phyloP scores from a whole-genome alignment of 1,140 invertebrate genomes.

The Prorops nasuta region DNA sequence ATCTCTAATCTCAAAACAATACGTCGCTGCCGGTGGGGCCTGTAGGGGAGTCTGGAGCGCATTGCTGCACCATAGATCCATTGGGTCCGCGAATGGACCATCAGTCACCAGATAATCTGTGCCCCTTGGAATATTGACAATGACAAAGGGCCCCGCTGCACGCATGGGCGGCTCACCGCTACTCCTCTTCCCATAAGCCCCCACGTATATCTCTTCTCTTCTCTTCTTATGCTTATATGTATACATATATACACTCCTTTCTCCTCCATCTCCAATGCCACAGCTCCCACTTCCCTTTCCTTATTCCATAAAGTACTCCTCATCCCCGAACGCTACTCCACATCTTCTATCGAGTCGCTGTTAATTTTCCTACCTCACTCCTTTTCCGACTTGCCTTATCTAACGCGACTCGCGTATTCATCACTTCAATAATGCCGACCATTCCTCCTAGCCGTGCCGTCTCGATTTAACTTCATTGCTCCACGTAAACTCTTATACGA shows the following conservation, averaged over 20 bases:
- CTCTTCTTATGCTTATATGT: neutral
- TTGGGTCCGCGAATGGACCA: slow-evolving; percentile 33
- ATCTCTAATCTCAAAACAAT: slow-evolving; percentile 42
- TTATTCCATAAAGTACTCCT: too few relatives aligned
- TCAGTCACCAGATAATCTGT: slow-evolving; percentile 42
- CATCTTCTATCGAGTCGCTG: too few relatives aligned
- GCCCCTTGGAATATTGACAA: slow-evolving; percentile 36
- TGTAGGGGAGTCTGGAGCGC: slow-evolving; percentile 9
- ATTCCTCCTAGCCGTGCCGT: slow-evolving; percentile 9
- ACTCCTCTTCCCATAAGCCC: slow-evolving; percentile 19
- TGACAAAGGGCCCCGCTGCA: slow-evolving; percentile 34
- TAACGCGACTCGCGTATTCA: neutral
- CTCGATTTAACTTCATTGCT: too few relatives aligned
- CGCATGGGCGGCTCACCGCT: slow-evolving; percentile 14
- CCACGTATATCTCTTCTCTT: neutral
- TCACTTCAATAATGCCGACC: too few relatives aligned
- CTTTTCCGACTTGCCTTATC: slow-evolving; percentile 15
- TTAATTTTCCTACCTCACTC: slow-evolving; percentile 25
- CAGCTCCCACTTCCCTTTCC: slow-evolving; percentile 6
- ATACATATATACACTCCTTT: slow-evolving; percentile 9
- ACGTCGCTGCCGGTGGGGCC: slow-evolving; percentile 19
- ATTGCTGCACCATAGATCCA: slow-evolving; percentile 28
- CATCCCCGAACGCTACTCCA: too few relatives aligned
- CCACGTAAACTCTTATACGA: too few relatives aligned
- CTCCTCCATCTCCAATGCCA: slow-evolving; percentile 13